These are phyloP conservation scores for Caerostris darwini DNA, from an alignment of 1,140 invertebrate species.

Conservation along the genomic window DNA sequence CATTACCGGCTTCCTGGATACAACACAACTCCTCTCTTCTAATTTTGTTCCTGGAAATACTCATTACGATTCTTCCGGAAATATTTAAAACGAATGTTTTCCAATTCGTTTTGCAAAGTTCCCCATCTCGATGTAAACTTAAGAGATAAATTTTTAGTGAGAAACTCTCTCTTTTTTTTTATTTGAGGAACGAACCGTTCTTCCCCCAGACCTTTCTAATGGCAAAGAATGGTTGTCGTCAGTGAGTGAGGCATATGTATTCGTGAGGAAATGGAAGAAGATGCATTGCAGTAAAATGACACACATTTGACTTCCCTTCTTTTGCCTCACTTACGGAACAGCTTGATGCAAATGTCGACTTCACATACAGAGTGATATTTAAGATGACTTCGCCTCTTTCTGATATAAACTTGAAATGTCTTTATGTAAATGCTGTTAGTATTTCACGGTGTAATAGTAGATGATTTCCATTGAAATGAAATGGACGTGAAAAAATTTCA, in stretches of 20 bases:
- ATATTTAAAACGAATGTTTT: constrained; percentile 32
- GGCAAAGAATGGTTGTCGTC: background rate
- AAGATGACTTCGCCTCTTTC: background rate
- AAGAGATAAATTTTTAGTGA: constrained; percentile 8
- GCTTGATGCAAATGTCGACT: constrained; percentile 14
- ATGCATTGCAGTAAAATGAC: constrained; percentile 32
- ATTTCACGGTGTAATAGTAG: constrained; percentile 9
- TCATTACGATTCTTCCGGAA: background rate
- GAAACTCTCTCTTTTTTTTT: too few relatives aligned
- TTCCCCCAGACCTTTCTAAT: background rate
- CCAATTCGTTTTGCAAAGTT: constrained; percentile 5
- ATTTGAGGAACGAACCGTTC: background rate
- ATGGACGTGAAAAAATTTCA: background rate
- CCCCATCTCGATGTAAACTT: background rate
- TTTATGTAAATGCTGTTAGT: constrained; percentile 33
- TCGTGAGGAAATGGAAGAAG: background rate
- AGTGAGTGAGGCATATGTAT: background rate
- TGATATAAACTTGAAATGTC: constrained; percentile 21
- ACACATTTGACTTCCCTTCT: constrained; percentile 34
- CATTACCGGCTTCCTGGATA: background rate
- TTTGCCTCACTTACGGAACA: background rate
- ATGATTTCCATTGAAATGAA: background rate
- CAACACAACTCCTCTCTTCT: background rate
- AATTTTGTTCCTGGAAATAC: background rate
- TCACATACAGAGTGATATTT: constrained; percentile 40